Percentiles rank a stretch among this genome's conserved stretches.
Evolutionary conservation across 2,797 vertebrate species (phyloP).

Genomic region (Mormyrus hasselquistii): DNA sequence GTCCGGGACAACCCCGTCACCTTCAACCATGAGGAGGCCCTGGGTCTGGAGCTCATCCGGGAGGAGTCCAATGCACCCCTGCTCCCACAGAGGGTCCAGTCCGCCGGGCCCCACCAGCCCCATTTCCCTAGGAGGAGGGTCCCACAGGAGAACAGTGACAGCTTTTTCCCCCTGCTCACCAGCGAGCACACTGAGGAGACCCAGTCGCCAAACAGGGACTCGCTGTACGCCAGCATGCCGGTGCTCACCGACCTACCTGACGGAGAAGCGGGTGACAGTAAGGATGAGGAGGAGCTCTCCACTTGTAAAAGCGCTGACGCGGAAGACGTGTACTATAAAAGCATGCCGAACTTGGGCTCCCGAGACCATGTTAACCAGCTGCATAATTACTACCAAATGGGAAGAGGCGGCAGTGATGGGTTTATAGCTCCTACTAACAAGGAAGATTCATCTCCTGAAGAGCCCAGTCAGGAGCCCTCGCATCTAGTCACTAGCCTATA

Average conservation of each 20-base stretch:
- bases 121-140: constrained; percentile 78
- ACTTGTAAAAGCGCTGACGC: constrained; percentile 76
- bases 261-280: constrained; percentile 56
- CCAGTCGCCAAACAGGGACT: constrained; percentile 84
- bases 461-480: constrained; percentile 78
- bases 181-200: constrained; percentile 87
- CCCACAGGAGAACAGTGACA: constrained; percentile 90
- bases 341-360: constrained; percentile 97
- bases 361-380: constrained; percentile 89
- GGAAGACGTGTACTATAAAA: constrained; percentile 97
- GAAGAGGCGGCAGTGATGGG: constrained; percentile 91
- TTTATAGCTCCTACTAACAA: constrained; percentile 88
- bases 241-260: constrained; percentile 78
- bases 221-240: constrained; percentile 97
- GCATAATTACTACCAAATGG: constrained; percentile 96
- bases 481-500: constrained; percentile 99
- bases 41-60: constrained; percentile 88
- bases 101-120: constrained; percentile 76
- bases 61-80: constrained; percentile 91
- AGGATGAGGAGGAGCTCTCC: constrained; percentile 76
- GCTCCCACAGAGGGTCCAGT: constrained; percentile 79
- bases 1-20: constrained; percentile 66
- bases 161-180: constrained; percentile 93
- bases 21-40: constrained; percentile 81
- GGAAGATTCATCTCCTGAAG: constrained; percentile 80